Conservation (phyloP, 2,888 invertebrate species). For the Oscheius sp. region DNA sequence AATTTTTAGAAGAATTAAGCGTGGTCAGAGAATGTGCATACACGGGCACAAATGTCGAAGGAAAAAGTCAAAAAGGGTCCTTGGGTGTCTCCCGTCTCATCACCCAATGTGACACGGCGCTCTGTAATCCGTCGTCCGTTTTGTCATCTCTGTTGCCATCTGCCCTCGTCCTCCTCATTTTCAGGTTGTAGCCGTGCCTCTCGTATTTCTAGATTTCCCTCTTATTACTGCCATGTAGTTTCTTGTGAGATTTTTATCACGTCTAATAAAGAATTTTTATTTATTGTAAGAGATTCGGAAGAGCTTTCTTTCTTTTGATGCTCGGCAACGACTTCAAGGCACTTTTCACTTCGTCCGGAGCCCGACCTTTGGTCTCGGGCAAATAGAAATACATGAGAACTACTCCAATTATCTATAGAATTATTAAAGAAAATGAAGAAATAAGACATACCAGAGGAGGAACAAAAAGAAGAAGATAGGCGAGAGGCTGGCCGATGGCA, state of each 20-base stretch:
- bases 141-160: not conserved
- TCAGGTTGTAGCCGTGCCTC: slow-evolving; percentile 28
- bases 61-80: slow-evolving; percentile 55
- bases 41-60: slow-evolving; percentile 54
- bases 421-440: not conserved
- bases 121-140: slow-evolving; percentile 50
- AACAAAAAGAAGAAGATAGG: slow-evolving; percentile 33
- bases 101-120: slow-evolving; percentile 48
- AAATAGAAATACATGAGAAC: slow-evolving; percentile 33
- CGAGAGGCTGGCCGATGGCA: slow-evolving; percentile 24
- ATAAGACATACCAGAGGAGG: slow-evolving; percentile 23
- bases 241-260: too few species aligned
- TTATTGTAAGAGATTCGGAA: not conserved
- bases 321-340: not conserved
- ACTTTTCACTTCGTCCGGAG: slow-evolving; percentile 4
- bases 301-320: not conserved
- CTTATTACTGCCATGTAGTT: not conserved
- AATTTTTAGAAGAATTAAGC: slow-evolving; percentile 52
- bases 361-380: slow-evolving; percentile 27
- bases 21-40: slow-evolving; percentile 63
- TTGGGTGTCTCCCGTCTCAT: slow-evolving; percentile 48
- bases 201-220: not conserved
- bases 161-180: slow-evolving; percentile 12
- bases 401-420: slow-evolving; percentile 25
- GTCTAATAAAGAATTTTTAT: too few species aligned